Conservation (phyloP, 2,113 vertebrate genomes). For the Ochotona princeps region DNA sequence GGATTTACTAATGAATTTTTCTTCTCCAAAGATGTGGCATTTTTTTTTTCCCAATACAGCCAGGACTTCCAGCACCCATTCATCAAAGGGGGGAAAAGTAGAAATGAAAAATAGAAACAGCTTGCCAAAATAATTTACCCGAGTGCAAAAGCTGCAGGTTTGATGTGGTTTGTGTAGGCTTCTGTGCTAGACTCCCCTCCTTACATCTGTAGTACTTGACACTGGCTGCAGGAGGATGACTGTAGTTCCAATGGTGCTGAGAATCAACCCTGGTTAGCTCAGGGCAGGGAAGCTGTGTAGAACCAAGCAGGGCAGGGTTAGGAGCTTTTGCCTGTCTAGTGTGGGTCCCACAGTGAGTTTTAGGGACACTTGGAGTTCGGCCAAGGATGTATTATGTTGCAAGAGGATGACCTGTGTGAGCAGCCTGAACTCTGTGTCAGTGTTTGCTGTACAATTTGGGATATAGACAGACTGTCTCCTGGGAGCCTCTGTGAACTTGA, state of each 20-base stretch:
- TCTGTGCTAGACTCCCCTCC: neutral
- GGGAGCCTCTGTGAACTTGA: neutral
- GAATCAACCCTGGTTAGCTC: neutral
- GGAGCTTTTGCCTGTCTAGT: neutral
- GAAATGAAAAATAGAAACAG: constrained; percentile 8
- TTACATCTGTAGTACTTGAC: neutral
- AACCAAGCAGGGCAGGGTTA: neutral
- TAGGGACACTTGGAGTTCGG: neutral
- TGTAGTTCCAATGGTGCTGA: neutral
- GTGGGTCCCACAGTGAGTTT: neutral
- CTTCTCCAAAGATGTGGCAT: constrained; percentile 15
- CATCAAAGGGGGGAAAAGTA: constrained; percentile 46
- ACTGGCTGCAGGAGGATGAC: neutral
- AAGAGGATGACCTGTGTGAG: neutral
- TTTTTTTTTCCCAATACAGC: constrained; percentile 45
- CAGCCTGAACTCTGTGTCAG: neutral
- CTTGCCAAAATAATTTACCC: constrained; percentile 48
- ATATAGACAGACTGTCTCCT: neutral
- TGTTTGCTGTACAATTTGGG: rapidly evolving
- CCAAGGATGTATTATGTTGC: neutral
- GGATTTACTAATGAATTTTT: constrained; percentile 77
- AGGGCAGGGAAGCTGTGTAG: too few species aligned
- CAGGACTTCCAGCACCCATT: constrained; percentile 47
- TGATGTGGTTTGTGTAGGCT: neutral
- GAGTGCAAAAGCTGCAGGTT: constrained; percentile 18